phyloP scores from a whole-genome alignment of 2,888 invertebrate genomes.

The Loripinus fragilis region DNA sequence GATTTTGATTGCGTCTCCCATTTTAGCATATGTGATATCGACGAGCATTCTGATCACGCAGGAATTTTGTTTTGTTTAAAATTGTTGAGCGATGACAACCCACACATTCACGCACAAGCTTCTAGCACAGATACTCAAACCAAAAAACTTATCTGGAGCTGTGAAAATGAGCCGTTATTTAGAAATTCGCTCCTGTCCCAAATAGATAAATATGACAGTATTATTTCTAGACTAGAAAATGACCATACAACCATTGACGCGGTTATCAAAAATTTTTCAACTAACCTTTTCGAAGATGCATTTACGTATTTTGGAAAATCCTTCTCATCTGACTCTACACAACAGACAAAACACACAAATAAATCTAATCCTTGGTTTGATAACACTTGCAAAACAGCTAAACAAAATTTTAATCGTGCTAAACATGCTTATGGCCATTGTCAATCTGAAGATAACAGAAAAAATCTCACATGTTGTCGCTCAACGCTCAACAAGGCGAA shows the following conservation, averaged over 20 bases:
- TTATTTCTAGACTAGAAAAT: neutral
- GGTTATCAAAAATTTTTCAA: neutral
- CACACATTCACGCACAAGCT: no score
- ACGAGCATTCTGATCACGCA: neutral
- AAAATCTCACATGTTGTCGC: neutral
- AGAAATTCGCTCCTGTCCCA: neutral
- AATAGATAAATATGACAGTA: neutral
- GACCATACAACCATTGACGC: neutral
- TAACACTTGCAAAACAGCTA: slow-evolving; percentile 9
- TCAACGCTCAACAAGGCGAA: neutral
- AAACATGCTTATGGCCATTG: slow-evolving; percentile 1
- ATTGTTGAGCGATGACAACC: neutral
- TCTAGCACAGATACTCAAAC: no score
- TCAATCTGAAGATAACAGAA: neutral
- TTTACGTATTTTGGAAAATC: neutral
- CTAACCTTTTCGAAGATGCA: neutral
- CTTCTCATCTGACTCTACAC: no score
- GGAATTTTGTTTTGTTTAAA: neutral
- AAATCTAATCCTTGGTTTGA: no score
- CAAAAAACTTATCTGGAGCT: neutral
- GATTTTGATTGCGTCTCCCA: neutral
- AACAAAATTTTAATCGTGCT: slow-evolving; percentile 3
- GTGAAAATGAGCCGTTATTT: neutral
- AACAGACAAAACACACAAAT: neutral
- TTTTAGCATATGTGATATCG: neutral